Evolutionary conservation across 1,140 invertebrate species (phyloP).

Genomic region (Colletes gigas): DNA sequence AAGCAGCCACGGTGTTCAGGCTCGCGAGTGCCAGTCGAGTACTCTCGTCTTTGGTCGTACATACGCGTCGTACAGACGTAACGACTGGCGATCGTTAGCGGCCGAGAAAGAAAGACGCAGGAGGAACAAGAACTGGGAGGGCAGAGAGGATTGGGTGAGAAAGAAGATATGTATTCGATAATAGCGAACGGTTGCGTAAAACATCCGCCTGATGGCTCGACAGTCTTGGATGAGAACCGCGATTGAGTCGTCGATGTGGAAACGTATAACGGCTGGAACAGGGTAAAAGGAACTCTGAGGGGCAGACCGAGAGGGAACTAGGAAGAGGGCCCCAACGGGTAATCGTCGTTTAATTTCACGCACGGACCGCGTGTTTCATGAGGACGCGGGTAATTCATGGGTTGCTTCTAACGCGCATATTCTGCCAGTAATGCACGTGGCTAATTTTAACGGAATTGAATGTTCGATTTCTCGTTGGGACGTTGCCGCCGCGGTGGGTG

Average conservation of each 20-base stretch:
- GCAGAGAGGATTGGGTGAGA: not conserved
- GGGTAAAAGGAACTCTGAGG: not conserved
- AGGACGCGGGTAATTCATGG: slow-evolving; percentile 39
- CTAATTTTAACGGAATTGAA: slow-evolving; percentile 22
- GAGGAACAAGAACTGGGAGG: not conserved
- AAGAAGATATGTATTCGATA: slow-evolving; percentile 64
- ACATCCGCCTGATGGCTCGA: slow-evolving; percentile 49
- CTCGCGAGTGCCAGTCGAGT: slow-evolving; percentile 16
- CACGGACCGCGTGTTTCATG: slow-evolving; percentile 53
- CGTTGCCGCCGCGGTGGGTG: not conserved
- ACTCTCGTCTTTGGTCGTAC: slow-evolving; percentile 11
- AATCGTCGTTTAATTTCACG: slow-evolving; percentile 62
- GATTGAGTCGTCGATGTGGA: slow-evolving; percentile 62
- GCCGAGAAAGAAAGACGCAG: slow-evolving; percentile 30
- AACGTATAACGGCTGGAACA: slow-evolving; percentile 14
- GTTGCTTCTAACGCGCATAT: slow-evolving; percentile 5
- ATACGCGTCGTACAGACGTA: slow-evolving; percentile 14
- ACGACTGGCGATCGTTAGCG: slow-evolving; percentile 39
- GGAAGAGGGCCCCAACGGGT: slow-evolving; percentile 28
- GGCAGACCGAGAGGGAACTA: slow-evolving; percentile 44
- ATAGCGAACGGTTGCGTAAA: slow-evolving; percentile 63
- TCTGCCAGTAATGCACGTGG: slow-evolving; percentile 6
- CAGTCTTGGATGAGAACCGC: slow-evolving; percentile 23
- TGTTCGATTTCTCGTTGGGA: not conserved
- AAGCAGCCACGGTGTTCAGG: slow-evolving; percentile 32